Percentiles rank a stretch among this genome's conserved stretches.
Evolutionary conservation across 2,113 vertebrate species (phyloP).

Genomic region (Ptychochromis oligacanthus): DNA sequence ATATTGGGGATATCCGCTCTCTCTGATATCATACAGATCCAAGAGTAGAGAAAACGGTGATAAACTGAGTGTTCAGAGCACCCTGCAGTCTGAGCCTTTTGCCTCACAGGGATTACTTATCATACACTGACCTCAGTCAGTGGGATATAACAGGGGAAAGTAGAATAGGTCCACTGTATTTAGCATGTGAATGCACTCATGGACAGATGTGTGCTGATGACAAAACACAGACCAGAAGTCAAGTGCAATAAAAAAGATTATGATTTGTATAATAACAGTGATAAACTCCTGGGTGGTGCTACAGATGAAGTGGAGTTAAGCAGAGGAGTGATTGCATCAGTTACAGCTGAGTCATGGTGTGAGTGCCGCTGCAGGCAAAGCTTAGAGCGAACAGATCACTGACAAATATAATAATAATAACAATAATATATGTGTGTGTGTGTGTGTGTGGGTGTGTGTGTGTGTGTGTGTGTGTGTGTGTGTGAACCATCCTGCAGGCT

Average conservation of each 20-base stretch:
- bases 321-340: background rate
- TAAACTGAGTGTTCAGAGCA: too few relatives aligned
- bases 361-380: too few relatives aligned
- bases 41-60: too few relatives aligned
- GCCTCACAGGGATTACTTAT: too few relatives aligned
- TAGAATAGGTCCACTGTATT: background rate
- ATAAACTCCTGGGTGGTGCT: background rate
- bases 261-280: background rate
- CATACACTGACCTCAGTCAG: too few relatives aligned
- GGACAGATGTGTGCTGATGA: background rate
- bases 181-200: background rate
- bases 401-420: too few relatives aligned
- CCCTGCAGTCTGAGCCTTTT: too few relatives aligned
- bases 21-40: too few relatives aligned
- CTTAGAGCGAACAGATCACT: background rate
- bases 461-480: too few relatives aligned
- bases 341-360: background rate
- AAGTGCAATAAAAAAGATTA: background rate
- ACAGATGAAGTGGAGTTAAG: accelerated
- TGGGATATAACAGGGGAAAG: background rate
- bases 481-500: background rate
- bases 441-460: too few relatives aligned
- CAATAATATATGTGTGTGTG: too few relatives aligned
- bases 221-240: background rate
- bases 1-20: too few relatives aligned